Evolutionary conservation across 2,888 invertebrate species (phyloP).

Genomic region (Lepidocyrtinus sp.): DNA sequence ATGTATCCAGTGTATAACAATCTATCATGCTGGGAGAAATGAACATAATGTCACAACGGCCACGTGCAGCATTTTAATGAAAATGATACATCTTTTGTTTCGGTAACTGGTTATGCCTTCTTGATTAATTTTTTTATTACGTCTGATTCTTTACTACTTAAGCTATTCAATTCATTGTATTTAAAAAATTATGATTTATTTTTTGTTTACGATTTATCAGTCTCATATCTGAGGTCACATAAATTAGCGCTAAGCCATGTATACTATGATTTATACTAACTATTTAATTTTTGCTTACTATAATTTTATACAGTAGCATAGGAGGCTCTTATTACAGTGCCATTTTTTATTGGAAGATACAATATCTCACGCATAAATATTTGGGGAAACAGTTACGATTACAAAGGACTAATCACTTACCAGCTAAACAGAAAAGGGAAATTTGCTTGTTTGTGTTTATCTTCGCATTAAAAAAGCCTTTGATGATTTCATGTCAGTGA

Average conservation of each 20-base stretch:
- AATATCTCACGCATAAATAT: slow-evolving; percentile 10
- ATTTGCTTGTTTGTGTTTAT: neutral
- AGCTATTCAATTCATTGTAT: too few species aligned
- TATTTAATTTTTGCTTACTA: too few species aligned
- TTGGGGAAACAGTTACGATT: slow-evolving; percentile 10
- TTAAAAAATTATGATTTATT: too few species aligned
- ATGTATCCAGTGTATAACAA: neutral
- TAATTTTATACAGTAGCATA: too few species aligned
- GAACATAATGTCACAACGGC: neutral
- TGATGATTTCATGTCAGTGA: neutral
- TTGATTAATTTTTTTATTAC: too few species aligned
- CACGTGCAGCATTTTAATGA: slow-evolving; percentile 3
- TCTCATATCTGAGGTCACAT: slow-evolving; percentile 14
- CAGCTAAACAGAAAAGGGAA: neutral
- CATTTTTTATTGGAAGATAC: too few species aligned
- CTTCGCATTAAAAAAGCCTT: neutral
- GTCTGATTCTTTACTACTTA: too few species aligned
- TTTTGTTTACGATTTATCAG: too few species aligned
- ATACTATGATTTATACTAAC: neutral
- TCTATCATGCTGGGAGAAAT: neutral
- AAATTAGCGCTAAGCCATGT: neutral
- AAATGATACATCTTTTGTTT: too few species aligned
- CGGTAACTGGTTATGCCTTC: neutral
- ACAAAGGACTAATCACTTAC: neutral
- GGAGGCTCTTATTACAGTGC: too few species aligned